phyloP scores from a whole-genome alignment of 2,888 invertebrate species.

The Trissolcus brochymenae region DNA sequence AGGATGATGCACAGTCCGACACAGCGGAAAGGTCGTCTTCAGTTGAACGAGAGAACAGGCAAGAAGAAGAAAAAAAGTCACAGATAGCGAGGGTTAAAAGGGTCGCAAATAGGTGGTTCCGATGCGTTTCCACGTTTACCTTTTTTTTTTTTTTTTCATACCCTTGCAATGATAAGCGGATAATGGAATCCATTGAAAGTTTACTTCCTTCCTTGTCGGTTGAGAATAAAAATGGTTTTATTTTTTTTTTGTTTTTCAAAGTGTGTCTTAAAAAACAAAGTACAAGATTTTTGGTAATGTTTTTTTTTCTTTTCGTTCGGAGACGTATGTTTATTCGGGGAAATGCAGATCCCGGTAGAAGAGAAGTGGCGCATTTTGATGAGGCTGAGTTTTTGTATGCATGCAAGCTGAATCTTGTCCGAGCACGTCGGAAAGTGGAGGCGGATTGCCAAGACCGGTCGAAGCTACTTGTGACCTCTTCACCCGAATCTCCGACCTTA shows the following conservation, averaged over 20 bases:
- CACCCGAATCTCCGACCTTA: conserved; percentile 61
- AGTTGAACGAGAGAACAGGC: conserved; percentile 8
- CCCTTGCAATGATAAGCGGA: conserved; percentile 7
- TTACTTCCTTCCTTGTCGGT: no score
- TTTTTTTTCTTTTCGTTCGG: not conserved
- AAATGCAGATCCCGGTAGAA: conserved; percentile 12
- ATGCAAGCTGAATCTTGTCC: conserved; percentile 37
- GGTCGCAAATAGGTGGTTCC: conserved; percentile 16
- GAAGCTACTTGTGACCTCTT: conserved; percentile 64
- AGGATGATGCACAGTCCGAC: conserved; percentile 18
- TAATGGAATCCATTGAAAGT: not conserved
- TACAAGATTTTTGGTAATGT: not conserved
- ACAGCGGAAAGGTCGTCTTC: conserved; percentile 42
- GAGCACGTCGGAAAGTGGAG: conserved; percentile 55
- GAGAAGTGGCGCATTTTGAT: conserved; percentile 27
- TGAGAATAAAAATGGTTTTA: no score
- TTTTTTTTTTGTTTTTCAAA: no score
- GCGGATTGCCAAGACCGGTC: conserved; percentile 62
- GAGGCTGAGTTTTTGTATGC: conserved; percentile 27
- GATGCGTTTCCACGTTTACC: not conserved
- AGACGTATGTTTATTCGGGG: conserved; percentile 12
- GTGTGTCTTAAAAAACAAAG: no score
- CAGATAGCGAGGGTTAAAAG: conserved; percentile 43
- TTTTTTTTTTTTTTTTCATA: no score
- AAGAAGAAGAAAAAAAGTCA: conserved; percentile 1